Evolutionary conservation across 2,888 invertebrate genomes (phyloP), one percentile per base, ranked within the genome.

Genomic region (Folsomia manolachei): DNA sequence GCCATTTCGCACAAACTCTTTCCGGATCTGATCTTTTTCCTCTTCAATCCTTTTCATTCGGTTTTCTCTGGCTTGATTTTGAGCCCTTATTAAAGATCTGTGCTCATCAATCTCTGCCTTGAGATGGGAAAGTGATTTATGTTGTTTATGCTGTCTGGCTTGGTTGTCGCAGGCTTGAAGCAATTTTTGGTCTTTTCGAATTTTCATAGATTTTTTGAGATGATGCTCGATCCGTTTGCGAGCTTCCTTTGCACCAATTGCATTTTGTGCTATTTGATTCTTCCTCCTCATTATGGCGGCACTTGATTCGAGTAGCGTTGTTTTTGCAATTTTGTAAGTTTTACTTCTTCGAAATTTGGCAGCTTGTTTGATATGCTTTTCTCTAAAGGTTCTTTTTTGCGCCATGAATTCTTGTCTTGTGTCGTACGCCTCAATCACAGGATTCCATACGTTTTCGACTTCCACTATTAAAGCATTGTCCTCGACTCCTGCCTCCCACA

Each of bases 21-120:
- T 25, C 18, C 71, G 70, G 7, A 70, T 66, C 23, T 63, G 64
- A 27, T 75, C 72, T 21, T 71, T 70, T 26, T 70, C 64, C 7
- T 51, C 27, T 0, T 65, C 71, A 26, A 60, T 62, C 2, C 70
- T 65, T 26, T 72, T 62, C 0, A 63, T 56, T 62, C 70, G 72
- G 52, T 68, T 71, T 14, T 72, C 53, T 24, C 68, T 70, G 0
- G 70, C 4, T 14, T 72, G 69, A 27, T 68, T 68, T 25, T 73
- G 69, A 0, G 66, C 67, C 4, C 63, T 23, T 2, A 78, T 53
- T 1, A 60, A 39, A 24, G 72, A 53, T 25, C 63, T 70, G 14
- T 77, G 74, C n/a, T 73, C 73, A 25, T 67, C 66, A 2, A 78
- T 67, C 26, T 73, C 71, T 2, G 56, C 51, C 60, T 75, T 77